These are phyloP conservation scores for Ptilonorhynchus violaceus DNA, from an alignment of 2,113 vertebrate genomes.

Conservation along the genomic window DNA sequence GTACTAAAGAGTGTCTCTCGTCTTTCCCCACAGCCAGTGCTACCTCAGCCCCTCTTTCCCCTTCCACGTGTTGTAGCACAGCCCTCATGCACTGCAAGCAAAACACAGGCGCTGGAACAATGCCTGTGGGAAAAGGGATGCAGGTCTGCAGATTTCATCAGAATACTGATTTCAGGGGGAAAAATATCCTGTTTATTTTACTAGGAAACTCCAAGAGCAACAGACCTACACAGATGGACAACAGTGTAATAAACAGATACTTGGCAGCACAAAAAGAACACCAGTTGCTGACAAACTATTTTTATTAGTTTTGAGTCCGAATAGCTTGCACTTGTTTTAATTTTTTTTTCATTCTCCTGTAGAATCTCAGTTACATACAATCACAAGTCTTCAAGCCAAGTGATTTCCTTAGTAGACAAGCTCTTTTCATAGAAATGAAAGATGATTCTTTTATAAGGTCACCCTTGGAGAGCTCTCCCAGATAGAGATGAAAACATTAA, in stretches of 20 bases:
- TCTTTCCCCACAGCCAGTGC: fast-evolving
- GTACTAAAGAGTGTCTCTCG: background rate
- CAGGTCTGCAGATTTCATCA: background rate
- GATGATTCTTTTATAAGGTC: background rate
- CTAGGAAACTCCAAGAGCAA: background rate
- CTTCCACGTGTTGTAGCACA: fast-evolving
- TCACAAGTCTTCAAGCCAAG: background rate
- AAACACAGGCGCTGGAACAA: background rate
- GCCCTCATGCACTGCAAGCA: background rate
- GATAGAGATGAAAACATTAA: background rate
- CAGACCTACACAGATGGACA: background rate
- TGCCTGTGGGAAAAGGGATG: background rate
- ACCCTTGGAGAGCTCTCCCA: background rate
- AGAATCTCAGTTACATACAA: background rate
- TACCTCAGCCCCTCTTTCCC: background rate
- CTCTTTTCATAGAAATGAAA: background rate
- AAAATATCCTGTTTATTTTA: background rate
- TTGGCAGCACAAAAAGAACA: background rate
- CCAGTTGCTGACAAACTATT: background rate
- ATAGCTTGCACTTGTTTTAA: background rate
- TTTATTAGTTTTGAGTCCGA: background rate
- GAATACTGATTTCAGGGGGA: background rate
- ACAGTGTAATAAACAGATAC: background rate
- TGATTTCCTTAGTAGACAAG: background rate
- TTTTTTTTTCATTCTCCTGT: background rate